Evolutionary conservation across 2,113 vertebrate genomes (phyloP).

Genomic region (Rhabdomys dilectus): DNA sequence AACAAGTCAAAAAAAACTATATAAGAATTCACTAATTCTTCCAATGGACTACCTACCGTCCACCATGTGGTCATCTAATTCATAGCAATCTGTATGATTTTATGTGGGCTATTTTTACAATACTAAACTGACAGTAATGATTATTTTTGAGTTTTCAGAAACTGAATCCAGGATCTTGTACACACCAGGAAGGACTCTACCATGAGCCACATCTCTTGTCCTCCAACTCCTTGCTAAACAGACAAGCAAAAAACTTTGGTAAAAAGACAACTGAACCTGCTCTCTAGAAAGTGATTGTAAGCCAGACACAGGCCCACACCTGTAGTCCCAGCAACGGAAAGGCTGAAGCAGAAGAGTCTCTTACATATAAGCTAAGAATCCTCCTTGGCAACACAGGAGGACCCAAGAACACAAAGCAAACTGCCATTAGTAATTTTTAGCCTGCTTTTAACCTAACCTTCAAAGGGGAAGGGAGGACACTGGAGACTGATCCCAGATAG

Average conservation of each 20-base stretch:
- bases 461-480: neutral
- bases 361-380: neutral
- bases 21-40: neutral
- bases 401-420: neutral
- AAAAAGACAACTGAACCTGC: conserved; percentile 16
- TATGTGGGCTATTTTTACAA: conserved; percentile 31
- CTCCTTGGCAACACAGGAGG: neutral
- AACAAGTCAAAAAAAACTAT: neutral
- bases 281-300: neutral
- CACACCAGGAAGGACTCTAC: neutral
- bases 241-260: conserved; percentile 22
- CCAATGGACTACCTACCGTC: neutral
- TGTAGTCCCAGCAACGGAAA: neutral
- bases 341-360: neutral
- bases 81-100: neutral
- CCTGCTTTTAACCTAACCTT: neutral
- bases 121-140: neutral
- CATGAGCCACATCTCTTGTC: too few relatives aligned
- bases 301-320: neutral
- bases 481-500: too few relatives aligned
- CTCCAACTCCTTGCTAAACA: neutral
- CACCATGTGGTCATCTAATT: neutral
- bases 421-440: too few relatives aligned
- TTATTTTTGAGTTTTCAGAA: neutral
- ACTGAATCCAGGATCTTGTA: neutral